phyloP scores from a whole-genome alignment of 2,888 invertebrate species.

The Rutpela maculata region DNA sequence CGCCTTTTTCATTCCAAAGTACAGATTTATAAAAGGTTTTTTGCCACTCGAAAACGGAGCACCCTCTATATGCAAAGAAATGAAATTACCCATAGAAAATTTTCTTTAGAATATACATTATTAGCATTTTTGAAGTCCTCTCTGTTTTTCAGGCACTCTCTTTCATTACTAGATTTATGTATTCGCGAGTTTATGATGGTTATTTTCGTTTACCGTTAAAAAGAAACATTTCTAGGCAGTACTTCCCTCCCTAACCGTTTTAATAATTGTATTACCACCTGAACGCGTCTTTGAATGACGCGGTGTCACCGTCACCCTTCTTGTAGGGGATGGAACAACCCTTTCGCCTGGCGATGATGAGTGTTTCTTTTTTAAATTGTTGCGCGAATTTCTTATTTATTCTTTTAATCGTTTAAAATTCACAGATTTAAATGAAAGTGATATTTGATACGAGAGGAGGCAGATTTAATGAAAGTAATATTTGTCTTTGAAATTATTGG shows the following conservation, averaged over 20 bases:
- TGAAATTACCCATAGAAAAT: too few species aligned
- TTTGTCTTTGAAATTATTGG: not conserved
- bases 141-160: not conserved
- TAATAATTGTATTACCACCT: slow-evolving; percentile 40
- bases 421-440: slow-evolving; percentile 11
- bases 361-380: slow-evolving; percentile 25
- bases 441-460: not conserved
- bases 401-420: slow-evolving; percentile 21
- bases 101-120: too few species aligned
- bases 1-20: too few species aligned
- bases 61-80: too few species aligned
- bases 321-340: slow-evolving; percentile 19
- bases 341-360: slow-evolving; percentile 17
- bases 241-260: slow-evolving; percentile 10
- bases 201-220: slow-evolving; percentile 16
- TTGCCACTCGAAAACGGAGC: too few species aligned
- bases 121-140: not conserved
- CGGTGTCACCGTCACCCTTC: slow-evolving; percentile 31
- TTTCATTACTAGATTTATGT: not conserved
- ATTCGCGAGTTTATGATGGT: not conserved
- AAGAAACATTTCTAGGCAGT: slow-evolving; percentile 25
- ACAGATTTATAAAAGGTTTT: too few species aligned
- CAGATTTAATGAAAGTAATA: not conserved
- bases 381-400: slow-evolving; percentile 23
- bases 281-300: slow-evolving; percentile 37